These are phyloP conservation scores for Eulacestoma nigropectus DNA, from an alignment of 2,113 vertebrate species.

Conservation along the genomic window DNA sequence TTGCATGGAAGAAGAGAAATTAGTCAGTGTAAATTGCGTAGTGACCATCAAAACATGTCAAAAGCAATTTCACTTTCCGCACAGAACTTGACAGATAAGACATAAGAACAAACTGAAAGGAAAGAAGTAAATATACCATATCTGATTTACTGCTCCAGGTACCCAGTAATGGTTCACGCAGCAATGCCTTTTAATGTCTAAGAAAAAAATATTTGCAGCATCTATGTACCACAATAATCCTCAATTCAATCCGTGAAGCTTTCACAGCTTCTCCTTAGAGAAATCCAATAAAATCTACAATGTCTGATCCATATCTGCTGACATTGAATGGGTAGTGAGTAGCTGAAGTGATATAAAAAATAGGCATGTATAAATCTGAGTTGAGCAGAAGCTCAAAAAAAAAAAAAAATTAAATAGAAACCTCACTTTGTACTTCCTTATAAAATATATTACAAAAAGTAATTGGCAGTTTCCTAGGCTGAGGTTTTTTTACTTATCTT, in stretches of 20 bases:
- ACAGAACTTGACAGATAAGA: background rate
- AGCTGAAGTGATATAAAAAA: background rate
- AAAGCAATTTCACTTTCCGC: background rate
- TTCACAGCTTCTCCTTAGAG: background rate
- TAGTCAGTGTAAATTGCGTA: background rate
- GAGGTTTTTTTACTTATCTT: background rate
- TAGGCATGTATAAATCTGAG: background rate
- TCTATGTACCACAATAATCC: background rate
- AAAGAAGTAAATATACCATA: background rate
- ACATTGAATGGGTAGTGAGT: background rate
- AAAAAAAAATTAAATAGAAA: background rate
- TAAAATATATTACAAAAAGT: background rate
- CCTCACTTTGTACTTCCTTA: background rate
- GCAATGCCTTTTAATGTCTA: background rate
- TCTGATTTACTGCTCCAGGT: background rate
- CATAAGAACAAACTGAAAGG: background rate
- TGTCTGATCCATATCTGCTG: background rate
- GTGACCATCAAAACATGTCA: background rate
- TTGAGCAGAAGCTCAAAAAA: background rate
- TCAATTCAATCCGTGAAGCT: background rate
- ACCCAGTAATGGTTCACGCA: background rate
- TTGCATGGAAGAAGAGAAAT: background rate
- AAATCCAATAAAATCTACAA: background rate
- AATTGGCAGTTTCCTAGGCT: background rate
- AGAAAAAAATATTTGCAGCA: background rate